Conservation (phyloP, 2,888 invertebrate species). For the Dichetophora obliterata region DNA sequence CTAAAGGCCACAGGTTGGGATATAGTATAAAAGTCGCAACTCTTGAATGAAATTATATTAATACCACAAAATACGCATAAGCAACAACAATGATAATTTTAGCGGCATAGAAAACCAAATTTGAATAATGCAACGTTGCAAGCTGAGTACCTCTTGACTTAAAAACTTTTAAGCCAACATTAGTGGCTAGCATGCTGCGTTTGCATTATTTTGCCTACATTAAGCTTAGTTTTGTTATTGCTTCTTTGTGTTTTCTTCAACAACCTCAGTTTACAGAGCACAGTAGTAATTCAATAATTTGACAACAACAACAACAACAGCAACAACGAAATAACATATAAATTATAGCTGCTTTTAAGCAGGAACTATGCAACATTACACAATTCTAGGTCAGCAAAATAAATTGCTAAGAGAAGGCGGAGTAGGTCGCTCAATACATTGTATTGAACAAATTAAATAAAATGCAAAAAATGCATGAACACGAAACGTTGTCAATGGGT, state of each 20-base stretch:
- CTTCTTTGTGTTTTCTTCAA: background rate
- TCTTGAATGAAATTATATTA: background rate
- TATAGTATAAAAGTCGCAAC: too few species aligned
- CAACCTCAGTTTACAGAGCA: background rate
- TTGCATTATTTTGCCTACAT: constrained; percentile 32
- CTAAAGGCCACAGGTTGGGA: too few species aligned
- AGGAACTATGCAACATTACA: constrained; percentile 17
- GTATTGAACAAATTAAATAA: constrained; percentile 4
- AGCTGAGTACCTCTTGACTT: background rate
- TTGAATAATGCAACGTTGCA: constrained; percentile 12
- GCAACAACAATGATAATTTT: background rate
- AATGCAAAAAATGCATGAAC: constrained; percentile 15
- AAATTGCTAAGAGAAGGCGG: constrained; percentile 8
- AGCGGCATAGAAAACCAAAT: background rate
- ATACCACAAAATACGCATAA: background rate
- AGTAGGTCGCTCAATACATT: background rate
- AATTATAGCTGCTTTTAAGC: background rate
- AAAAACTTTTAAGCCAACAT: constrained; percentile 37
- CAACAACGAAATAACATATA: background rate
- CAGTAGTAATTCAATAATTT: background rate
- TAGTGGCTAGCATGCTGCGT: constrained; percentile 35
- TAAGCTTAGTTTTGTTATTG: background rate
- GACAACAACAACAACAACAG: constrained; percentile 7
- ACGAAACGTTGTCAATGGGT: constrained; percentile 21
- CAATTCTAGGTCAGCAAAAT: constrained; percentile 38